Percentiles rank a stretch among this genome's conserved stretches.
These are phyloP conservation scores for Tragelaphus eurycerus DNA, from an alignment of 2,797 vertebrate genomes.

Conservation along the genomic window DNA sequence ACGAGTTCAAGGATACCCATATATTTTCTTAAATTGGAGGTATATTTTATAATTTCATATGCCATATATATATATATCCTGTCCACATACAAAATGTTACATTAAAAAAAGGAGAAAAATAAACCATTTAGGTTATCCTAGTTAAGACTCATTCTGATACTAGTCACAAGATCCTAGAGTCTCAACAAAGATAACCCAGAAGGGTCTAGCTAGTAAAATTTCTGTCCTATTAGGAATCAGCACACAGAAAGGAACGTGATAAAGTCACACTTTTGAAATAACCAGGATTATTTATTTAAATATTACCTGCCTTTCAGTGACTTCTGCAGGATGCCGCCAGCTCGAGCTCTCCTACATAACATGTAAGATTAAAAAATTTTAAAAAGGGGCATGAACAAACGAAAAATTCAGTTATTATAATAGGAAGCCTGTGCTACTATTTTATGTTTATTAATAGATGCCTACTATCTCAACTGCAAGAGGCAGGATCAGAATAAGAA, in stretches of 20 bases:
- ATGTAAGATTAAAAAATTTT: neutral
- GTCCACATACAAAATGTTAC: neutral
- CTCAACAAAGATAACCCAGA: neutral
- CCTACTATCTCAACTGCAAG: neutral
- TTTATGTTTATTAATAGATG: neutral
- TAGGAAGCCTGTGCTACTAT: neutral
- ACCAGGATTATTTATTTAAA: neutral
- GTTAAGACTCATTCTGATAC: neutral
- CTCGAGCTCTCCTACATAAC: constrained; percentile 47
- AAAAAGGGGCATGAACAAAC: neutral
- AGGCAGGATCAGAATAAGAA: neutral
- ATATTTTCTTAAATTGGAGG: neutral
- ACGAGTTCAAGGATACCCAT: neutral
- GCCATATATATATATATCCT: neutral
- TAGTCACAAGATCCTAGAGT: neutral
- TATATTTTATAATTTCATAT: neutral
- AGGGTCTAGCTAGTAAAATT: neutral
- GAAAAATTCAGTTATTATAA: neutral
- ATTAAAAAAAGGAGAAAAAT: neutral
- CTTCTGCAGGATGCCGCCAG: neutral
- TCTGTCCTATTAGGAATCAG: neutral
- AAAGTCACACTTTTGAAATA: neutral
- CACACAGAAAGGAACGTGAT: neutral
- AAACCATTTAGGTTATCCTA: neutral
- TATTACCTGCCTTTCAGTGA: constrained; percentile 52